These are phyloP conservation scores for Muscicapa comitata DNA, from an alignment of 2,797 vertebrate species.

Conservation along the genomic window DNA sequence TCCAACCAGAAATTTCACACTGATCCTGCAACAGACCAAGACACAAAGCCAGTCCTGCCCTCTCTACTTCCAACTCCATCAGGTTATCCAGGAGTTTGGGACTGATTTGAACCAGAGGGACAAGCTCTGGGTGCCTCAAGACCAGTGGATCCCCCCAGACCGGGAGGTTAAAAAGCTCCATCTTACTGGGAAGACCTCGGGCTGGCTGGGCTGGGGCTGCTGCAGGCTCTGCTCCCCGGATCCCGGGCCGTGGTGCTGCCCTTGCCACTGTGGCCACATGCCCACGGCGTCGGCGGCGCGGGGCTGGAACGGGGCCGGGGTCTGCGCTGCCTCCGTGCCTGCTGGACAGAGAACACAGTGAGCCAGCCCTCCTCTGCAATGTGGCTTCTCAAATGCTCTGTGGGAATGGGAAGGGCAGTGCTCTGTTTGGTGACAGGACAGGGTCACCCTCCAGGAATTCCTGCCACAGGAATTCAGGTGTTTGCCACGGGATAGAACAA, in stretches of 20 bases:
- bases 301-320: constrained; percentile 79
- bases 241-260: constrained; percentile 83
- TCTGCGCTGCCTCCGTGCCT: constrained; percentile 78
- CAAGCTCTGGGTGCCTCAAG: accelerated
- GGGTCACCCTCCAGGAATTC: neutral
- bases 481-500: neutral
- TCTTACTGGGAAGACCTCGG: constrained; percentile 91
- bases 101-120: accelerated
- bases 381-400: accelerated
- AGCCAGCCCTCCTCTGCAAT: accelerated
- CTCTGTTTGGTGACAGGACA: accelerated
- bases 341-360: neutral
- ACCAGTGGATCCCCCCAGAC: accelerated
- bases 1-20: neutral
- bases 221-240: constrained; percentile 81
- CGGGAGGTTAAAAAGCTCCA: neutral
- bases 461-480: neutral
- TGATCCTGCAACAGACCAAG: neutral
- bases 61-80: neutral
- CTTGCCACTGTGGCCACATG: constrained; percentile 93
- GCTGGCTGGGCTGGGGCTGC: constrained; percentile 82
- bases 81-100: accelerated
- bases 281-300: constrained; percentile 81
- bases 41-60: neutral
- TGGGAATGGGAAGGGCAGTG: accelerated